These are phyloP conservation scores for Desmodus rotundus DNA, from an alignment of 2,113 vertebrate genomes.

Conservation along the genomic window DNA sequence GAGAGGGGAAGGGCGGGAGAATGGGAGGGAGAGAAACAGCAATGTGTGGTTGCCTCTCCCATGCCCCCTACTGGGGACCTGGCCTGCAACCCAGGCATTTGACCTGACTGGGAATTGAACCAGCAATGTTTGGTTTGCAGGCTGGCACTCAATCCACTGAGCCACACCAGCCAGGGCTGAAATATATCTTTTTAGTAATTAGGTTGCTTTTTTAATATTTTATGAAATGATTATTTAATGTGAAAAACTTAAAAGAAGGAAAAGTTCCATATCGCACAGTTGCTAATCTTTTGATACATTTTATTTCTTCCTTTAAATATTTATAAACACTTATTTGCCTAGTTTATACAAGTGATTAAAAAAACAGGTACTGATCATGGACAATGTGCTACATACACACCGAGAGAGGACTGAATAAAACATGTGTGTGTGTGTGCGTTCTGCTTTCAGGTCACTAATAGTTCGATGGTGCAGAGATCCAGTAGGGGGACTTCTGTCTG, in stretches of 20 bases:
- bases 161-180: neutral
- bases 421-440: neutral
- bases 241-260: neutral
- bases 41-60: too few relatives aligned
- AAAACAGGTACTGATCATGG: neutral
- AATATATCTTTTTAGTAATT: neutral
- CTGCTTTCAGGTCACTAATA: neutral
- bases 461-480: neutral
- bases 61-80: too few relatives aligned
- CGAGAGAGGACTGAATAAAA: neutral
- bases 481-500: neutral
- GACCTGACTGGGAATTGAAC: too few relatives aligned
- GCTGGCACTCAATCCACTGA: too few relatives aligned
- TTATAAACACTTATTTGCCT: neutral
- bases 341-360: neutral
- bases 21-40: too few relatives aligned
- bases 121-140: too few relatives aligned
- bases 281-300: neutral
- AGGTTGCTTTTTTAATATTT: neutral
- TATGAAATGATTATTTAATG: neutral
- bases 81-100: too few relatives aligned
- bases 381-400: neutral
- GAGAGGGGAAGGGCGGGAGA: too few relatives aligned
- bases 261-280: neutral
- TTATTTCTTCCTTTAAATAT: neutral